Base-by-base conservation (phyloP, 2,888 invertebrate species). In the Palloptera scutellata region DNA sequence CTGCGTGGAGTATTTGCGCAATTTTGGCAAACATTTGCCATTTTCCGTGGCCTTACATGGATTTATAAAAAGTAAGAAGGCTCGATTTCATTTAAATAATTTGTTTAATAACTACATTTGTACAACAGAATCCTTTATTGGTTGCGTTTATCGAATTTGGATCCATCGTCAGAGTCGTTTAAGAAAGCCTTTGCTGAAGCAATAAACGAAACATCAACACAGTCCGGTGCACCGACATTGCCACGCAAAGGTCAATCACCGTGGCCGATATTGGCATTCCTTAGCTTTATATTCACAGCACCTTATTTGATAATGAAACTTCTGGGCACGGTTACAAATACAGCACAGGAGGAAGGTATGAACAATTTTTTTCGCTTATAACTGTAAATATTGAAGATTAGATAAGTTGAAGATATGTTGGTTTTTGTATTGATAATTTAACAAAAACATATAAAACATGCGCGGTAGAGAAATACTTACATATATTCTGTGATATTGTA, bases 251-350 rank as follows among this genome's bases (percentile, higher is more conserved):
- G 83, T 8, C 85, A 86, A 51, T 90, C 92, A 3, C 88, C 89
- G 61, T 97, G 97, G 97, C 95, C 97, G 0, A 91, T 97, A 12
- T 81, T 97, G 3, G 88, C 96, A 76, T 97, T 98, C 86, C 88
- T 97, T 77, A 92, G 93, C 3, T 90, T 97, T 65, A 91, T 97
- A 58, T 88, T 96, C 62, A 94, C 95, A 0, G 96, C 95, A 11
- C 98, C 98, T 0, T 98, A 96, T 87, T 87, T 98, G 58, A 91
- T 97, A 70, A 92, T 94, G 86, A 93, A 91, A 83, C 88, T 96
- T 83, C 84, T 96, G 70, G 90, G 89, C 40, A 86, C 87, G 0
- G 83, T 89, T 1, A 84, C 86, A 19, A 84, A 81, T 52, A 86
- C 83, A 61, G 87, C 88, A 12, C 86, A 89, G 75, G 89, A 89